phyloP scores from a whole-genome alignment of 2,113 vertebrate genomes.

The human (Homo sapiens) region DNA sequence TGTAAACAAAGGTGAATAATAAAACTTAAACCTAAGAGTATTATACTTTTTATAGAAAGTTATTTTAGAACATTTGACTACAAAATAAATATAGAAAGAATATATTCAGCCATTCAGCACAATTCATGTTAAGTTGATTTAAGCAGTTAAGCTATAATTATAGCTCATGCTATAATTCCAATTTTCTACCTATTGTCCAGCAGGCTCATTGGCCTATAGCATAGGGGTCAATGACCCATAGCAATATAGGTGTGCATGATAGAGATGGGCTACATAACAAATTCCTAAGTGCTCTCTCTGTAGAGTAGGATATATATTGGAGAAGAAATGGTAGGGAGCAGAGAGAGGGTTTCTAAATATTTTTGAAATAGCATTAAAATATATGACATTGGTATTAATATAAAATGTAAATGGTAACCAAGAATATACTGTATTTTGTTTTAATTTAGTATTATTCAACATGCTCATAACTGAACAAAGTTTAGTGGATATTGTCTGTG shows the following conservation, averaged over 20 bases:
- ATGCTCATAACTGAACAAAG: conserved; percentile 32
- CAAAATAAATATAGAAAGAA: conserved; percentile 32
- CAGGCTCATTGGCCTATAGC: neutral
- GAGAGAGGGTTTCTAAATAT: neutral
- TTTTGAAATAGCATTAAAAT: conserved; percentile 40
- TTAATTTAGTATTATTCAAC: conserved; percentile 15
- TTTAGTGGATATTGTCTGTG: neutral
- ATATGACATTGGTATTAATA: neutral
- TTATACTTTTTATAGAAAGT: conserved; percentile 26
- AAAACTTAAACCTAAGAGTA: neutral
- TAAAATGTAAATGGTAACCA: conserved; percentile 28
- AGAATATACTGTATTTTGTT: conserved; percentile 25
- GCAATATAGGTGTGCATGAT: neutral
- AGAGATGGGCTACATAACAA: neutral
- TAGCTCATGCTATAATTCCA: neutral
- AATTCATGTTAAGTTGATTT: conserved; percentile 55
- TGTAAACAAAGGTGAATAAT: neutral
- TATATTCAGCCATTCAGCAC: neutral
- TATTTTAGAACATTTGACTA: conserved; percentile 32
- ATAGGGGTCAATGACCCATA: neutral
- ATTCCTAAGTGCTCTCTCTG: neutral
- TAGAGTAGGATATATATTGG: neutral
- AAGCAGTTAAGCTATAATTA: neutral
- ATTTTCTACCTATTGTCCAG: neutral
- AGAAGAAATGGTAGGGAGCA: neutral